A percentile compares a stretch with the other conserved stretches of the same genome.
phyloP scores from a whole-genome alignment of 2,113 vertebrate genomes.

The Aldabrachelys gigantea region DNA sequence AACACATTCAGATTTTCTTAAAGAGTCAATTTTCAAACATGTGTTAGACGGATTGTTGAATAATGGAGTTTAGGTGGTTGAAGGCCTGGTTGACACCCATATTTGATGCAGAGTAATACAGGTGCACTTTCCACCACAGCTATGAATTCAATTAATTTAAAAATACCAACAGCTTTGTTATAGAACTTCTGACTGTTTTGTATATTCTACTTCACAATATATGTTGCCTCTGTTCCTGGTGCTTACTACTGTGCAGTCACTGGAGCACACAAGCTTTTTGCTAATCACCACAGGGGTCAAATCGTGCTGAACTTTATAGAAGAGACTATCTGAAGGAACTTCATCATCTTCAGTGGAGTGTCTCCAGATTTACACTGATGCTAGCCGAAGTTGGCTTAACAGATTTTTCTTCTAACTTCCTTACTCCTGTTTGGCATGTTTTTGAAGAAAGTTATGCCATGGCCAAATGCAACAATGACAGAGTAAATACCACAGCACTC shows the following conservation, averaged over 20 bases:
- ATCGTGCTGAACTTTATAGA: fast-evolving
- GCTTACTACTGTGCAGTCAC: neutral
- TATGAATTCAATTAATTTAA: neutral
- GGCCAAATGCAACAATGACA: neutral
- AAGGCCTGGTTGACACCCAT: neutral
- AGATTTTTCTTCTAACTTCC: neutral
- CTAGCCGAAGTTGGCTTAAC: neutral
- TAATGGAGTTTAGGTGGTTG: neutral
- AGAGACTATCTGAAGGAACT: neutral
- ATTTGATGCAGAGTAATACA: neutral
- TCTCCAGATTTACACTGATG: neutral
- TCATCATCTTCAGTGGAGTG: neutral
- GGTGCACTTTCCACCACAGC: neutral
- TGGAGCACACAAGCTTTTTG: neutral
- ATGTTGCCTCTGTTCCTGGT: neutral
- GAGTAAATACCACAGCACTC: neutral
- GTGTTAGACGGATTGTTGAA: neutral
- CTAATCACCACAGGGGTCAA: neutral
- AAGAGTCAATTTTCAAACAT: neutral
- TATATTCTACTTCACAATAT: neutral
- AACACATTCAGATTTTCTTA: neutral
- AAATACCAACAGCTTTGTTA: neutral
- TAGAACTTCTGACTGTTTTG: neutral
- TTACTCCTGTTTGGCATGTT: neutral
- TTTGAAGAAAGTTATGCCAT: neutral